Evolutionary conservation across 2,888 invertebrate genomes (phyloP), one percentile per base, ranked within the genome.

Genomic region (Drosophila nigricruria): DNA sequence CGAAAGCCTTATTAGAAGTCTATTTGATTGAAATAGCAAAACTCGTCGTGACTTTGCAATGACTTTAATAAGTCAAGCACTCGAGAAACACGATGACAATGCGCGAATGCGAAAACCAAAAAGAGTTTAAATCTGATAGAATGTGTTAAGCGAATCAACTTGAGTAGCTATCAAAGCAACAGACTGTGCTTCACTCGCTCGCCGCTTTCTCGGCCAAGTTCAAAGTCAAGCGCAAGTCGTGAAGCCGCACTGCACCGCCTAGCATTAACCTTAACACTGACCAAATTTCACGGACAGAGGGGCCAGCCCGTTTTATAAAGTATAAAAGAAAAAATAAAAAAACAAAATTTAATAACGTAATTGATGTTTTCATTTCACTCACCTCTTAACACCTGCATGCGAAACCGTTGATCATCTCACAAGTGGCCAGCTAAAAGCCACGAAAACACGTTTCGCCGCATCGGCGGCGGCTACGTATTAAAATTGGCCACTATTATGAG

Each of bases 181-280:
- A 38, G 18, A 23, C 23, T 25, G 18, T 6, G 14, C 32, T 6
- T 4, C 23, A 30, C 34, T 49, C 4, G 25, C 9, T n/a, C 34
- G 20, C 23, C 38, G 20, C 30, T 47, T 54, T 43, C 36, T 30
- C 59, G 9, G 42, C 54, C 88, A 82, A 88, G 88, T 88, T 82
- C 88, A 89, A 81, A 70, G 89, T 82, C 83, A 88, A 70, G 61
- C 54, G 49, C 58, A 52, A 73, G 47, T 56, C 73, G 64, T 38
- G 23, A 43, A 42, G 34, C 20, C 68, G 62, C 38, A 34, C 36
- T 36, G 64, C 38, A 30, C 14, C 20, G 64, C 42, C 50, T 34
- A 47, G 34, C 57, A 60, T 57, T 60, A 70, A 70, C 76, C 73
- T 80, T 66, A 77, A 68, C 77, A 80, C 56, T 79, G 70, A 77